Conservation (phyloP, 2,888 invertebrate genomes). For the Poecilobothrus nobilitatus region DNA sequence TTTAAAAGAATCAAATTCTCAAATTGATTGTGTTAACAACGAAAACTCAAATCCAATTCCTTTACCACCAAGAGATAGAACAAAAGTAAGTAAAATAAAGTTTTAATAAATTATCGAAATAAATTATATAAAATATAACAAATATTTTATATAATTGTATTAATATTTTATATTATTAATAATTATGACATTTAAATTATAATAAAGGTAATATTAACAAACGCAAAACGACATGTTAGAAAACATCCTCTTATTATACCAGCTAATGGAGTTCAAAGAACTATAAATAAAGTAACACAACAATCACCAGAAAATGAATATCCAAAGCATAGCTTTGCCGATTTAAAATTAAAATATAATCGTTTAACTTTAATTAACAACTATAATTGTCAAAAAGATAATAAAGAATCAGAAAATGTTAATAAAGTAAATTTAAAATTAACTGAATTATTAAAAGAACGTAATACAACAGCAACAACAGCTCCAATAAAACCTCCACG, state of each 20-base stretch:
- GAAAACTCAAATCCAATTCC: constrained; percentile 57
- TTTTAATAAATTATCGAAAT: not conserved
- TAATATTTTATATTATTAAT: too few species aligned
- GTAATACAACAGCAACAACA: constrained; percentile 30
- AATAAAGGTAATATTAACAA: constrained; percentile 45
- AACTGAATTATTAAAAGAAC: constrained; percentile 16
- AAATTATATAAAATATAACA: too few species aligned
- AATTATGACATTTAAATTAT: not conserved
- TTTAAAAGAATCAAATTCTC: not conserved
- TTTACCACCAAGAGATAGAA: constrained; percentile 63
- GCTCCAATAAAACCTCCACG: constrained; percentile 30
- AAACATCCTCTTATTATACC: constrained; percentile 76
- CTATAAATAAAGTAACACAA: constrained; percentile 51
- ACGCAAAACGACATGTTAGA: constrained; percentile 63
- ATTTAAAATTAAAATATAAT: not conserved
- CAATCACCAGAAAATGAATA: constrained; percentile 41
- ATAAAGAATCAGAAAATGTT: constrained; percentile 13
- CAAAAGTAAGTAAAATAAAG: constrained; percentile 29
- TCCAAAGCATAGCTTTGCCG: constrained; percentile 23
- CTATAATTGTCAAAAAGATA: not conserved
- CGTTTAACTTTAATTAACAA: not conserved
- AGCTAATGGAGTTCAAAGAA: constrained; percentile 53
- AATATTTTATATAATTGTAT: too few species aligned
- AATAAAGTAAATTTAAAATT: constrained; percentile 21
- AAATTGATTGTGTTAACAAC: constrained; percentile 7